Evolutionary conservation across 2,113 vertebrate genomes (phyloP).

Genomic region (Lagopus leucura): DNA sequence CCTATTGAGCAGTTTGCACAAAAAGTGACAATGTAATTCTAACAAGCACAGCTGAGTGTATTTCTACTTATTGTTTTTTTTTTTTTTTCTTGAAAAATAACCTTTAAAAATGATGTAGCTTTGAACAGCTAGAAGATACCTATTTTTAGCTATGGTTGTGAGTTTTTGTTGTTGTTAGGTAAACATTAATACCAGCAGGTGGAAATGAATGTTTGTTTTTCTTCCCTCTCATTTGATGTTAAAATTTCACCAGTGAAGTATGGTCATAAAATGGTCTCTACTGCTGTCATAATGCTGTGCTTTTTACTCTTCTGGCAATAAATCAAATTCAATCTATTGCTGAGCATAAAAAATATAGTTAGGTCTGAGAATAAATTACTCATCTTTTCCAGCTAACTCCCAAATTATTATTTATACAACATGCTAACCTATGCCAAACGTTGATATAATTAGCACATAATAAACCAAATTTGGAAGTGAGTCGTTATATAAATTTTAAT

Average conservation of each 20-base stretch:
- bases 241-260: neutral
- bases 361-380: neutral
- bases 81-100: constrained; percentile 32
- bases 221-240: neutral
- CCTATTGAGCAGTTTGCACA: constrained; percentile 28
- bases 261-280: neutral
- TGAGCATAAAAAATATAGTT: neutral
- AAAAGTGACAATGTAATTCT: neutral
- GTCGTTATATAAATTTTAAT: neutral
- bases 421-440: neutral
- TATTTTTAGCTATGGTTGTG: neutral
- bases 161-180: neutral
- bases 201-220: neutral
- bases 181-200: neutral
- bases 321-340: neutral
- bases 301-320: neutral
- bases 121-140: neutral
- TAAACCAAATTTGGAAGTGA: neutral
- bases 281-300: neutral
- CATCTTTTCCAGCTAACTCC: neutral
- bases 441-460: neutral
- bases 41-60: neutral
- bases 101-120: neutral
- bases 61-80: neutral
- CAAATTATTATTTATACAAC: constrained; percentile 7